Base-by-base conservation (phyloP, 2,888 invertebrate genomes). In the Crocallis elinguaria region DNA sequence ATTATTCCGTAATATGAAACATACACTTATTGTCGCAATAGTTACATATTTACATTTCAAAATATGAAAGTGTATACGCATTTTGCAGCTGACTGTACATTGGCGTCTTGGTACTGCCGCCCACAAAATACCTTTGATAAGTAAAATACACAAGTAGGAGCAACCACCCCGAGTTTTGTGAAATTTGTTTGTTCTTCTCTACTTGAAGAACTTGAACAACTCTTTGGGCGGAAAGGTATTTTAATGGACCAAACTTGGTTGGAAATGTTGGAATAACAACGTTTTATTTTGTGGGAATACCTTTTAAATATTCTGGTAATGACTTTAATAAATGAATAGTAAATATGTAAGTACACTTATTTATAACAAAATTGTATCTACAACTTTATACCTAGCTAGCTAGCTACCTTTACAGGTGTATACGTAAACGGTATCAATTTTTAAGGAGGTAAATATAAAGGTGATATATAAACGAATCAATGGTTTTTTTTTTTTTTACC, bases 141-240 rank as follows among this genome's bases (percentile, higher is more conserved):
- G 11, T 37, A 42, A 53, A 48, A 38, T 33, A 53, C 32, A 48
- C 53, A 48, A 48, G 30, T 23, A 41, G 25, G 32, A 33, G 38
- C 48, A 38, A 51, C 39, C 33, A 30, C 3, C 21, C 38, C 16
- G 32, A 44, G 36, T 38, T 33, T 48, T 27, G 38, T 44, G 38
- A 49, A 48, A 54, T 52, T 48, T 54, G 43, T 54, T 48, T 54
- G 48, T 38, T 16, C 30, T 43, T 27, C 38, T n/a, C n/a, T n/a
- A n/a, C n/a, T n/a, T n/a, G n/a, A n/a, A n/a, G n/a, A n/a, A 49
- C 53, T 54, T 23, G 33, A 37, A 11, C 11, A 42, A 30, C 46
- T 21, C 38, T 37, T 33, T 12, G n/a, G 25, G 13, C 30, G 14
- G 53, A 46, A 32, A 48, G 48, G 53, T 44, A 43, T 54, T 48